Percentiles rank a stretch among this genome's conserved stretches.
Conservation (phyloP, 1,140 invertebrate genomes). For the Onthophagus taurus region DNA sequence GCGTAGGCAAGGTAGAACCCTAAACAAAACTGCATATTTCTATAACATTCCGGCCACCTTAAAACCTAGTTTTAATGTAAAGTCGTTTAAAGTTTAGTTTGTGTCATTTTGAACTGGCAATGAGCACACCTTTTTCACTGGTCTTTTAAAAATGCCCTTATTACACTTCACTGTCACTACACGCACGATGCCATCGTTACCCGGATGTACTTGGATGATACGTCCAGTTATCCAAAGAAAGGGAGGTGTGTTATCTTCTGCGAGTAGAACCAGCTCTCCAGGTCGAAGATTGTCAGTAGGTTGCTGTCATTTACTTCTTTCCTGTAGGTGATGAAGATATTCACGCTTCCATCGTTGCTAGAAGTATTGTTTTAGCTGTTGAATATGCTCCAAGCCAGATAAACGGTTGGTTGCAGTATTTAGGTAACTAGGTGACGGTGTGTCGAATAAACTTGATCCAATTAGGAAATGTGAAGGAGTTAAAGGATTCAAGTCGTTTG, state of each 20-base stretch:
- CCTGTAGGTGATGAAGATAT: constrained; percentile 28
- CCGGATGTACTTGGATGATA: constrained; percentile 26
- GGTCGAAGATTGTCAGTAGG: constrained; percentile 3
- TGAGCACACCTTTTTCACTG: background rate
- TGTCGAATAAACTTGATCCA: constrained; percentile 22
- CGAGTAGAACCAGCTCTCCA: constrained; percentile 29
- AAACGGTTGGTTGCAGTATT: constrained; percentile 18
- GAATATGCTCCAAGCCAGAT: constrained; percentile 21
- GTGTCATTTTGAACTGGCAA: background rate
- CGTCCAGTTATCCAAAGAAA: constrained; percentile 33
- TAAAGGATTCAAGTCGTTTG: constrained; percentile 21
- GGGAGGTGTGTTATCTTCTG: constrained; percentile 30
- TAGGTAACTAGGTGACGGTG: constrained; percentile 13
- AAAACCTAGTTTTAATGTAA: no score
- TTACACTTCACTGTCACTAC: constrained; percentile 18
- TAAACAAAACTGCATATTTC: no score
- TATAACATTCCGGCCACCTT: no score
- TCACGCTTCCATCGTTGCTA: constrained; percentile 32
- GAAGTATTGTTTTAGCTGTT: constrained; percentile 23
- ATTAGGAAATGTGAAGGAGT: constrained; percentile 38
- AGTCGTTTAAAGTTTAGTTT: background rate
- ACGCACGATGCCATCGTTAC: constrained; percentile 33
- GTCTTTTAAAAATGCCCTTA: background rate
- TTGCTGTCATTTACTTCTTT: constrained; percentile 24
- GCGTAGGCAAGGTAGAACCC: no score